Evolutionary conservation across 2,113 vertebrate genomes (phyloP).

Genomic region (Corythornis vintsioides): DNA sequence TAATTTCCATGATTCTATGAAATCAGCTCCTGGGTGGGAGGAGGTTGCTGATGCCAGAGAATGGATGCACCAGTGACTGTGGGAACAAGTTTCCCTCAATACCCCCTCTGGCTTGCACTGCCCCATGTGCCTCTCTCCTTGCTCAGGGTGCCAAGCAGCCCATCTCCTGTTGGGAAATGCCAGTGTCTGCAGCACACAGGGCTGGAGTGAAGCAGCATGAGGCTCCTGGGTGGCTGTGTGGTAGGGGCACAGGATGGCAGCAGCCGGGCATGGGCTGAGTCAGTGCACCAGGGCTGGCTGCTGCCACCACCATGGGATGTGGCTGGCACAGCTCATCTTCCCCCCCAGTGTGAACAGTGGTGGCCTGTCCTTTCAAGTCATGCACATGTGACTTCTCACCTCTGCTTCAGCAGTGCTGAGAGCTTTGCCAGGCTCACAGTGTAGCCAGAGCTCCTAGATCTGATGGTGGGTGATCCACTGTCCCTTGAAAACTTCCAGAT

Average conservation of each 20-base stretch:
- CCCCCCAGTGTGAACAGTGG: accelerated
- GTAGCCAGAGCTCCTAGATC: background rate
- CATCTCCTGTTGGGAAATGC: background rate
- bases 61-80: background rate
- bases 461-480: accelerated
- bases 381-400: background rate
- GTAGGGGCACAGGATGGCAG: background rate
- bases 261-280: too few relatives aligned
- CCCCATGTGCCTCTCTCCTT: accelerated
- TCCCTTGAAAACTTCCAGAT: background rate
- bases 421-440: accelerated
- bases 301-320: background rate
- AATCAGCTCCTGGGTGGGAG: background rate
- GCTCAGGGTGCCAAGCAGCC: accelerated
- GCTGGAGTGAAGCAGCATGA: background rate
- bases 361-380: background rate
- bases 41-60: background rate
- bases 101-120: background rate
- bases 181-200: background rate
- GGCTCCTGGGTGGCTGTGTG: too few relatives aligned
- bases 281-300: accelerated
- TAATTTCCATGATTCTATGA: background rate
- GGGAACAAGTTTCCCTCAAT: background rate
- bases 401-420: too few relatives aligned
- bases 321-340: background rate